Conservation (phyloP, 1,140 invertebrate species). For the Phymastichus coffea region DNA sequence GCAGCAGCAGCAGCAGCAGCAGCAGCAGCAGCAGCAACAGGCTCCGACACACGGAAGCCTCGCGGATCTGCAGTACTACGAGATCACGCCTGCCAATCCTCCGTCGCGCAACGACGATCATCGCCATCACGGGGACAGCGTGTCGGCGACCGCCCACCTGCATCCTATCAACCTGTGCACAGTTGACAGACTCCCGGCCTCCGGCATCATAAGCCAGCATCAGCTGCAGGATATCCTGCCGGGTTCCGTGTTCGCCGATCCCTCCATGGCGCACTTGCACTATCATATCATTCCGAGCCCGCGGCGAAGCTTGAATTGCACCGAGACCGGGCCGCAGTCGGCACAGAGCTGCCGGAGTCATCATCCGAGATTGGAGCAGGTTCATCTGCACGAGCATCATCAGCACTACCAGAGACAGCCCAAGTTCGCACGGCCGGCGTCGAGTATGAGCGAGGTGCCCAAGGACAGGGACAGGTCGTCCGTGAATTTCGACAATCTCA, state of each 20-base stretch:
- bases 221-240: slow-evolving; percentile 16
- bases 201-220: slow-evolving; percentile 2
- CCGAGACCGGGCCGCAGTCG: background rate
- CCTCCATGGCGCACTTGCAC: slow-evolving; percentile 11
- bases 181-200: too few species aligned
- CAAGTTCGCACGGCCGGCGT: background rate
- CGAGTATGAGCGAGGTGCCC: background rate
- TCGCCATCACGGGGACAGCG: background rate
- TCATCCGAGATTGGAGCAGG: background rate
- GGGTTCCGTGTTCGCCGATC: slow-evolving; percentile 9
- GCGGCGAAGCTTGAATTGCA: background rate
- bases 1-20: background rate
- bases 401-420: background rate
- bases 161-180: background rate
- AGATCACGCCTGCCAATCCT: background rate
- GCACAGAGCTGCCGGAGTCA: background rate
- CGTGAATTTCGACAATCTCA: background rate
- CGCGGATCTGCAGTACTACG: slow-evolving; percentile 9
- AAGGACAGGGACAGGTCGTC: background rate
- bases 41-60: background rate
- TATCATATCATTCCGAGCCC: slow-evolving; percentile 19
- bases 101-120: background rate
- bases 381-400: background rate
- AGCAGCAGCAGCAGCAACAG: background rate
- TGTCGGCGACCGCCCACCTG: background rate